Conservation (phyloP, 2,888 invertebrate species). For the Drosophila dives region DNA sequence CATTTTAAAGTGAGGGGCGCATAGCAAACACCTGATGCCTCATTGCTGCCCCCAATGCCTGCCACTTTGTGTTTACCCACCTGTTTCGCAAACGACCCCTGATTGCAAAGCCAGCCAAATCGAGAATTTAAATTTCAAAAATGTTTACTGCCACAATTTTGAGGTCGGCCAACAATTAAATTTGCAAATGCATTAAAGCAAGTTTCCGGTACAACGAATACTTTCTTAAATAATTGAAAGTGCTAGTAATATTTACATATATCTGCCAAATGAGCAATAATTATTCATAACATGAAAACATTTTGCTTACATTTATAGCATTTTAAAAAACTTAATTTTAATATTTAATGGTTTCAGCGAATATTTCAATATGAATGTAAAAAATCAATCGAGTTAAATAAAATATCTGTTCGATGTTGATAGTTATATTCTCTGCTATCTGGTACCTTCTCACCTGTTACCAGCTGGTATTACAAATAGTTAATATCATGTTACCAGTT, state of each 20-base stretch:
- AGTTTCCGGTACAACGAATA: background rate
- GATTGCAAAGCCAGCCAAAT: background rate
- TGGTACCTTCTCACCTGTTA: too few relatives aligned
- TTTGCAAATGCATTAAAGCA: background rate
- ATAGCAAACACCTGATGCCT: constrained; percentile 1
- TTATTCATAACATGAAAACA: too few relatives aligned
- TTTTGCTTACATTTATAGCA: too few relatives aligned
- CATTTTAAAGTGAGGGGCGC: constrained; percentile 27
- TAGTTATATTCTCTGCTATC: background rate
- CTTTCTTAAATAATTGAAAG: too few relatives aligned
- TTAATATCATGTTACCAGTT: too few relatives aligned
- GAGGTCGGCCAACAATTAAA: too few relatives aligned
- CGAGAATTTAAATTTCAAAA: background rate
- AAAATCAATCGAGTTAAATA: background rate
- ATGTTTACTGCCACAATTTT: background rate
- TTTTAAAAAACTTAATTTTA: background rate
- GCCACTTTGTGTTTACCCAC: background rate
- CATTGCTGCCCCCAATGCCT: background rate
- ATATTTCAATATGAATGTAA: background rate
- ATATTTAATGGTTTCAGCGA: background rate
- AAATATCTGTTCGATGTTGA: background rate
- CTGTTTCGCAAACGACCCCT: background rate
- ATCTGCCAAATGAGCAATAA: too few relatives aligned
- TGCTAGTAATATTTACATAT: too few relatives aligned
- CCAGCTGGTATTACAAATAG: background rate